These are phyloP conservation scores for Thunnus albacares DNA, from an alignment of 2,797 vertebrate genomes.

Conservation along the genomic window DNA sequence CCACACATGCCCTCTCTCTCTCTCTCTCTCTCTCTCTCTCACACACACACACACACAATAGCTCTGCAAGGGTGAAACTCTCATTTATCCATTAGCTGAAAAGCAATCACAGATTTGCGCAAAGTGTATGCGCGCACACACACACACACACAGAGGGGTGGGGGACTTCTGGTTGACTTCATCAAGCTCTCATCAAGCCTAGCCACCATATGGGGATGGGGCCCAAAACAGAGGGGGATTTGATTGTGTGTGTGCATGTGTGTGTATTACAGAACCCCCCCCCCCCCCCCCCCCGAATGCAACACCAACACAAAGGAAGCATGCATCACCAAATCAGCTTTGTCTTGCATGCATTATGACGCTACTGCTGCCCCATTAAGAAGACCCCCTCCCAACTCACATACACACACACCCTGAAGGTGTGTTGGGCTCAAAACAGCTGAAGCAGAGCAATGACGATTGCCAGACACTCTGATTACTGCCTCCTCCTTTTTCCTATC, in stretches of 20 bases:
- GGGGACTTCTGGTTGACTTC: constrained; percentile 82
- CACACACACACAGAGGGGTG: constrained; percentile 19
- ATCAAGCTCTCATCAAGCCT: constrained; percentile 86
- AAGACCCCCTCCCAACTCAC: constrained; percentile 34
- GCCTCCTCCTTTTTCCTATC: constrained; percentile 32
- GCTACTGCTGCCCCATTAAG: constrained; percentile 77
- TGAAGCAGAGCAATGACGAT: constrained; percentile 69
- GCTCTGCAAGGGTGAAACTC: constrained; percentile 66
- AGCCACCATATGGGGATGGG: constrained; percentile 86
- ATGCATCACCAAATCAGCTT: constrained; percentile 83
- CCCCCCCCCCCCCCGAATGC: constrained; percentile 50
- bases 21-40: constrained; percentile 1
- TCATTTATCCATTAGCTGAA: constrained; percentile 78
- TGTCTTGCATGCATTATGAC: constrained; percentile 82
- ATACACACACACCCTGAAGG: constrained; percentile 74
- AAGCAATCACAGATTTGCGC: constrained; percentile 72
- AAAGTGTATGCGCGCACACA: neutral
- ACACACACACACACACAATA: constrained; percentile 46
- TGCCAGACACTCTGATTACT: constrained; percentile 68
- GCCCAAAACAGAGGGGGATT: constrained; percentile 82
- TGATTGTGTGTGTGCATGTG: constrained; percentile 57
- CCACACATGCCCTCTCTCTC: constrained; percentile 61
- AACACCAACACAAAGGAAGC: constrained; percentile 80
- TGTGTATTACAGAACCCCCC: constrained; percentile 45
- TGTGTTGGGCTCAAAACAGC: constrained; percentile 74